Evolutionary conservation across 1,140 invertebrate genomes (phyloP), one percentile per base, ranked within the genome.

Genomic region (Theocolax elegans): DNA sequence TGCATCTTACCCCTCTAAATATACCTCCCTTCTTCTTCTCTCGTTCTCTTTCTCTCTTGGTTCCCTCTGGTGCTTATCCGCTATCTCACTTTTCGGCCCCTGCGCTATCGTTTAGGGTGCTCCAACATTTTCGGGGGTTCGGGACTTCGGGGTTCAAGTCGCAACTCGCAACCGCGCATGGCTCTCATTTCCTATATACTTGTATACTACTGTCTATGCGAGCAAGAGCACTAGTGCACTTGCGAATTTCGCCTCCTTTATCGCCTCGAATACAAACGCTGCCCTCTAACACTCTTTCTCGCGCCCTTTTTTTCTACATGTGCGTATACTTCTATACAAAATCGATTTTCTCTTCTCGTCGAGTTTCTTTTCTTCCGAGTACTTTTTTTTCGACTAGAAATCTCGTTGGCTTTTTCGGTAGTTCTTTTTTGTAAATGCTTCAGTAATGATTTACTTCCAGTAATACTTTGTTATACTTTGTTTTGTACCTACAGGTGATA

Each of bases 1-100:
- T 81, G 80, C 81, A 82, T 81, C 79, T 82, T 81, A 74, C 77
- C 79, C 77, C 79, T 76, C 78, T 75, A 68, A 40, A 65, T 60
- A 73, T 31, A 13, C 25, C 25, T 66, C 63, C 74, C 77, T 72
- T 74, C 73, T 48, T 46, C 65, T 31, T 25, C 27, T 27, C 67
- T 73, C 68, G 59, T 72, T 77, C 74, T 63, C 38, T 44, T 8
- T 15, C 17, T 13, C 19, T 63, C 35, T 27, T 10, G 13, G 23
- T 23, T 46, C 21, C 29, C 12, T 21, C 53, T 67, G 27, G 53
- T 46, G n/a, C 35, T 54, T 67, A 40, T 67, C 38, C 13, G n/a
- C 58, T 19, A 15, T 62, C 42, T 62, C 59, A 15, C 46, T 35
- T 21, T 23, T n/a, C 29, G 46, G 46, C 48, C 48, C 54, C 62